A percentile compares a stretch with the other conserved stretches of the same genome.
Conservation (phyloP, 2,888 invertebrate species). For the Sclerodermus sp. region DNA sequence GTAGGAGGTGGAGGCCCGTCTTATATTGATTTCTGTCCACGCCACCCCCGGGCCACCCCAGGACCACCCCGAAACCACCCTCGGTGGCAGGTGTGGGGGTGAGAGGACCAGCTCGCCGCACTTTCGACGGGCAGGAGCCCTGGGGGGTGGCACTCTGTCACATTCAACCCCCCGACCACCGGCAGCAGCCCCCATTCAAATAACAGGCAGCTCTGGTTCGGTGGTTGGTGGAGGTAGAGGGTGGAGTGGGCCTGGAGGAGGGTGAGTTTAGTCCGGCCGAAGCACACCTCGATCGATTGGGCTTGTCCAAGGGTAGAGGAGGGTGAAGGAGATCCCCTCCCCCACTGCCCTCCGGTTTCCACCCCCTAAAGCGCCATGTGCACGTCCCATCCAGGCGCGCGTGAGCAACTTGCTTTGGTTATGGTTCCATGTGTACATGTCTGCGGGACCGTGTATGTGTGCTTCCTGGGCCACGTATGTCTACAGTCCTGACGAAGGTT, state of each 20-base stretch:
- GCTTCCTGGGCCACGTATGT: slow-evolving; percentile 2
- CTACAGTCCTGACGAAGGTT: slow-evolving; percentile 42
- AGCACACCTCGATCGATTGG: slow-evolving; percentile 59
- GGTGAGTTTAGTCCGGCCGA: slow-evolving; percentile 58
- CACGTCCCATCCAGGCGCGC: not conserved
- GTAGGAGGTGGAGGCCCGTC: slow-evolving; percentile 48
- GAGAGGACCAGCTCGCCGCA: slow-evolving; percentile 49
- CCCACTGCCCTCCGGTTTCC: slow-evolving; percentile 13
- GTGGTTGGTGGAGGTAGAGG: slow-evolving; percentile 10
- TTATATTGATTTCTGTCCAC: slow-evolving; percentile 59
- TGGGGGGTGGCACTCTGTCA: slow-evolving; percentile 56
- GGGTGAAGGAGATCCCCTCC: slow-evolving; percentile 16
- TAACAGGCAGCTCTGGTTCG: slow-evolving; percentile 50
- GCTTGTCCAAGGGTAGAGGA: slow-evolving; percentile 57
- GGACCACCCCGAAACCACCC: slow-evolving; percentile 30
- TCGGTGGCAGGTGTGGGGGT: slow-evolving; percentile 36
- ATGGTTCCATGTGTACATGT: slow-evolving; percentile 21
- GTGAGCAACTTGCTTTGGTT: no score
- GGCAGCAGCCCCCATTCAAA: slow-evolving; percentile 49
- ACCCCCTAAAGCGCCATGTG: slow-evolving; percentile 27
- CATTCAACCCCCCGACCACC: slow-evolving; percentile 52
- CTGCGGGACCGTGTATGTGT: slow-evolving; percentile 17
- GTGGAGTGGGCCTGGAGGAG: slow-evolving; percentile 34
- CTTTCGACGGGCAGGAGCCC: slow-evolving; percentile 50
- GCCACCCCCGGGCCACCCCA: slow-evolving; percentile 45